phyloP scores from a whole-genome alignment of 2,888 invertebrate genomes.

The Perithous albicinctus region DNA sequence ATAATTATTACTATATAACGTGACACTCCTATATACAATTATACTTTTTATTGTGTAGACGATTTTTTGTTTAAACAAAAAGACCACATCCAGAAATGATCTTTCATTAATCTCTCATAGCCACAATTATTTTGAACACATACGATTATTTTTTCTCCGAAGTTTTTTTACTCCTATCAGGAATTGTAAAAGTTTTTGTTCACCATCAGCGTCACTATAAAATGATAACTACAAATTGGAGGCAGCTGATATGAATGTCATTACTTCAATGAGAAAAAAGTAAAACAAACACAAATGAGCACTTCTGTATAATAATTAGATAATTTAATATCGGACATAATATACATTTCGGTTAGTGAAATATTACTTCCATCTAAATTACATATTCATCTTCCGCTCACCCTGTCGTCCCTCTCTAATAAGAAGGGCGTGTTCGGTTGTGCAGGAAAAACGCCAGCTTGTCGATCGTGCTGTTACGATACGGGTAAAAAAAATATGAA shows the following conservation, averaged over 20 bases:
- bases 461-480: constrained; percentile 60
- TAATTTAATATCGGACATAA: constrained; percentile 49
- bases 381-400: constrained; percentile 38
- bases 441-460: constrained; percentile 48
- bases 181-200: not conserved
- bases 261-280: not conserved
- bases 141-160: not conserved
- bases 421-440: constrained; percentile 53
- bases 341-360: constrained; percentile 32
- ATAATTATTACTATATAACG: too few species aligned
- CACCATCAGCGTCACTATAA: not conserved
- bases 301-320: constrained; percentile 28
- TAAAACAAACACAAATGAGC: not conserved
- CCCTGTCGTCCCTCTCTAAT: constrained; percentile 42
- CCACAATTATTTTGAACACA: not conserved
- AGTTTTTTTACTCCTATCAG: not conserved
- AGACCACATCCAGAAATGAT: too few species aligned
- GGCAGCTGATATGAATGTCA: constrained; percentile 2
- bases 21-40: too few species aligned
- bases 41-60: too few species aligned
- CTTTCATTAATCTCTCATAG: not conserved
- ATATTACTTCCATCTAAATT: constrained; percentile 49
- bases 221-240: not conserved
- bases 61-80: too few species aligned
- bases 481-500: constrained; percentile 65